These are phyloP conservation scores for Halcyon smyrnensis DNA, from an alignment of 2,797 vertebrate species.

Conservation along the genomic window DNA sequence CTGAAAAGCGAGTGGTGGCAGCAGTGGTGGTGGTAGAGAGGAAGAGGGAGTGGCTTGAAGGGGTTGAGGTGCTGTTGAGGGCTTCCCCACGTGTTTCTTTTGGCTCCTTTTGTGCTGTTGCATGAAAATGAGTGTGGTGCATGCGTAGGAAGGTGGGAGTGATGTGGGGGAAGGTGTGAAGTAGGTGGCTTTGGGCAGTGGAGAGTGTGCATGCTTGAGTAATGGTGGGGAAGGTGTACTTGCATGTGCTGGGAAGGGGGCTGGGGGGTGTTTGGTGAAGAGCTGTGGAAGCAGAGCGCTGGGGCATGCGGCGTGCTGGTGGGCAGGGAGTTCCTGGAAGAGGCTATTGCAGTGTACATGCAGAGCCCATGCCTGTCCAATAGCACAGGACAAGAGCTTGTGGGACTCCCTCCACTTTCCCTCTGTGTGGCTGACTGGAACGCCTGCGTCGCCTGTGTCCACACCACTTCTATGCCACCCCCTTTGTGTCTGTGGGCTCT, in stretches of 20 bases:
- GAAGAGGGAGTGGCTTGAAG: not conserved
- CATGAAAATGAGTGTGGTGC: rapidly evolving
- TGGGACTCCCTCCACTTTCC: not conserved
- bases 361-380: not conserved
- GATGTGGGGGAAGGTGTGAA: not conserved
- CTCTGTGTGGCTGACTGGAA: rapidly evolving
- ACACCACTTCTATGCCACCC: not conserved
- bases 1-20: not conserved
- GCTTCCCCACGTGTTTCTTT: not conserved
- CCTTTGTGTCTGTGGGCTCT: not conserved
- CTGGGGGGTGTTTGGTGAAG: not conserved
- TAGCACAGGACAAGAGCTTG: not conserved
- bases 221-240: not conserved
- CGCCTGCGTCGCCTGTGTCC: not conserved
- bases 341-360: rapidly evolving
- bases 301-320: rapidly evolving
- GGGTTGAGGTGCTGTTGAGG: not conserved
- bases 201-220: not conserved
- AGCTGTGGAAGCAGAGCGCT: not conserved
- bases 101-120: not conserved
- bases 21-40: not conserved
- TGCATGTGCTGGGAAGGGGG: rapidly evolving
- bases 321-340: not conserved
- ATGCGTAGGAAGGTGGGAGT: not conserved
- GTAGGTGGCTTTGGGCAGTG: not conserved